Conservation (phyloP, 2,113 vertebrate species). For the Jacana jacana region DNA sequence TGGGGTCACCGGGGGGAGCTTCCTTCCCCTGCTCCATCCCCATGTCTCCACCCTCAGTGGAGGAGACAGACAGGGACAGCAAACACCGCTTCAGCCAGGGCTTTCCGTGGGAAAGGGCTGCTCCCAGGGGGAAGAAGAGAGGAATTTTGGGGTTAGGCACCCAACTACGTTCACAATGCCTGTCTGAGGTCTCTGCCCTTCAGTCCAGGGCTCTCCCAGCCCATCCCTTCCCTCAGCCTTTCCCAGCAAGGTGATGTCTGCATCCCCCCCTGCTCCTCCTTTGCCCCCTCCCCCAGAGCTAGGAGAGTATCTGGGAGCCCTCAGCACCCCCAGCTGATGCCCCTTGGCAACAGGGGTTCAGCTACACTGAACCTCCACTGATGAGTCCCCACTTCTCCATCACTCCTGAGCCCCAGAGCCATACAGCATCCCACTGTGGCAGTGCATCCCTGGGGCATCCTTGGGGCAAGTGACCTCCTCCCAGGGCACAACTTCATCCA, state of each 20-base stretch:
- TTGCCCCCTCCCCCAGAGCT: background rate
- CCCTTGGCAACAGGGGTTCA: background rate
- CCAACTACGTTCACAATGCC: background rate
- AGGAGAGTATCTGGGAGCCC: background rate
- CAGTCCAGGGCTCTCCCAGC: accelerated
- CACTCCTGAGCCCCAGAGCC: accelerated
- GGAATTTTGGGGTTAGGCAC: background rate
- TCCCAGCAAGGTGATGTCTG: background rate
- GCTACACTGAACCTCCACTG: background rate
- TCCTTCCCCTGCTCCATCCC: background rate
- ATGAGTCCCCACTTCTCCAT: background rate
- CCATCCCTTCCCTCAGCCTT: background rate
- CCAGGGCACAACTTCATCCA: accelerated
- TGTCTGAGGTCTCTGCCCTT: background rate
- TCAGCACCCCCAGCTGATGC: background rate
- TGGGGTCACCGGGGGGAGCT: accelerated
- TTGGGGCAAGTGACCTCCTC: background rate
- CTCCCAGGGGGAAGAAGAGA: background rate
- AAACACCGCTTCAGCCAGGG: background rate
- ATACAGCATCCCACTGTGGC: accelerated
- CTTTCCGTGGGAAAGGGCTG: background rate
- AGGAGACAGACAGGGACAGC: accelerated
- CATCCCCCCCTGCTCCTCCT: accelerated
- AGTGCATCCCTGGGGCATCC: accelerated
- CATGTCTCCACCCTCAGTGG: accelerated